These are phyloP conservation scores for Acinonyx jubatus DNA, from an alignment of 2,113 vertebrate species.

Conservation along the genomic window DNA sequence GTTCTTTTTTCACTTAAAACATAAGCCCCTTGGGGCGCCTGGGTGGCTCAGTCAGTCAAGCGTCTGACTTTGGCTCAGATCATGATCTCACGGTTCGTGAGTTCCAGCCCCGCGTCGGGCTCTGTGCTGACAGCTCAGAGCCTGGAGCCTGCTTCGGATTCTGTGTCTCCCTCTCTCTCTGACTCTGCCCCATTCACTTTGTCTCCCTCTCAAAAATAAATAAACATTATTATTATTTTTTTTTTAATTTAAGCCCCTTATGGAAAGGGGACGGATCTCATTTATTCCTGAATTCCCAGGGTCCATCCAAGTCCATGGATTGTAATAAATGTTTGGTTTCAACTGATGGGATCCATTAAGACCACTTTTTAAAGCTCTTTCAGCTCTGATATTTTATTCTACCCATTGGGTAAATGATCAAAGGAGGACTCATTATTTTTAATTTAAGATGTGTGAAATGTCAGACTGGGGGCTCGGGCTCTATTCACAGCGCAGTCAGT, in stretches of 20 bases:
- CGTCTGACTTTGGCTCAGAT: too few species aligned
- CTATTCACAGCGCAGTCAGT: neutral
- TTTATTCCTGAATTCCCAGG: neutral
- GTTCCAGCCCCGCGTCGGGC: too few species aligned
- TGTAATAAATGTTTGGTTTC: conserved; percentile 6
- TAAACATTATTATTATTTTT: too few species aligned
- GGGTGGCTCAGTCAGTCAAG: too few species aligned
- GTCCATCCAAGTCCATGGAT: neutral
- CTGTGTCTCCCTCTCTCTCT: too few species aligned
- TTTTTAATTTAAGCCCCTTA: neutral
- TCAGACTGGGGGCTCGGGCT: neutral
- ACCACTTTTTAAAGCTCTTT: conserved; percentile 24
- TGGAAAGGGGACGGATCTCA: neutral
- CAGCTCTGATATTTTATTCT: conserved; percentile 26
- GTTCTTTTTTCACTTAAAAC: neutral
- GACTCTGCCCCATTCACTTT: too few species aligned
- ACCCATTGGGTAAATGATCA: conserved; percentile 6
- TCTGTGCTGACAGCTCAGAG: too few species aligned
- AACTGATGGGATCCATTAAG: neutral
- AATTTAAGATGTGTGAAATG: conserved; percentile 35
- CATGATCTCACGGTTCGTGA: too few species aligned
- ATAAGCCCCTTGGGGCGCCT: neutral
- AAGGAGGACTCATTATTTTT: conserved; percentile 63
- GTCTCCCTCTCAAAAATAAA: too few species aligned
- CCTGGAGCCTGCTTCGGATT: too few species aligned